Percentiles rank a stretch among this genome's conserved stretches.
Conservation (phyloP, 2,797 vertebrate species). For the Bovichtus diacanthus region DNA sequence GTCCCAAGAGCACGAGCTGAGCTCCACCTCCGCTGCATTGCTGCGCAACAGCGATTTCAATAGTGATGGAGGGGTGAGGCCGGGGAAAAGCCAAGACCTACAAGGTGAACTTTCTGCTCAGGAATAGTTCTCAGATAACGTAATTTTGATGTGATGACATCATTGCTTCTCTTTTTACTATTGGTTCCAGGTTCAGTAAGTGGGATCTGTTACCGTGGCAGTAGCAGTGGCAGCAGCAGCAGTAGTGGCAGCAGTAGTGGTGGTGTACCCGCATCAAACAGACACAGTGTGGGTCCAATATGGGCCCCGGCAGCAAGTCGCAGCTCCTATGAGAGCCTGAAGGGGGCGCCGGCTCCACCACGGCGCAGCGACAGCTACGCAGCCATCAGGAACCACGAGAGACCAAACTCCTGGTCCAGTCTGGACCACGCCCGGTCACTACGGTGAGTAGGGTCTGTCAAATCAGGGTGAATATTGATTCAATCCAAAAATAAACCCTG, state of each 20-base stretch:
- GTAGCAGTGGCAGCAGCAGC: slow-evolving; percentile 59
- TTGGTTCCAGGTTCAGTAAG: slow-evolving; percentile 42
- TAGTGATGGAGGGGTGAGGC: not conserved
- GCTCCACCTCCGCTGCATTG: slow-evolving; percentile 69
- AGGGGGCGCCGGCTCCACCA: slow-evolving; percentile 89
- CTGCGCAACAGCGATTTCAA: slow-evolving; percentile 51
- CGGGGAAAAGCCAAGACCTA: slow-evolving; percentile 33
- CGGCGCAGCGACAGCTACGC: slow-evolving; percentile 93
- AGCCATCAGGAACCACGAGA: slow-evolving; percentile 88
- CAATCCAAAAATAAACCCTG: not conserved
- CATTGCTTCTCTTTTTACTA: not conserved
- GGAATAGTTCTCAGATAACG: not conserved
- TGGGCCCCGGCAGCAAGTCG: slow-evolving; percentile 79
- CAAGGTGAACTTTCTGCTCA: slow-evolving; percentile 50
- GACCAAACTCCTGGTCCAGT: slow-evolving; percentile 90
- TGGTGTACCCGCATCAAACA: slow-evolving; percentile 68
- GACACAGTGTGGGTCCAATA: slow-evolving; percentile 79
- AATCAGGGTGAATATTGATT: not conserved
- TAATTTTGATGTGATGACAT: not conserved
- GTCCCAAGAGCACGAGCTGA: slow-evolving; percentile 90
- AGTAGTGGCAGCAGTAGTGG: slow-evolving; percentile 66
- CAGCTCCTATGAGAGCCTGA: slow-evolving; percentile 84
- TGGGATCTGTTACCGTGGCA: slow-evolving; percentile 70
- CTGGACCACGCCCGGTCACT: slow-evolving; percentile 87
- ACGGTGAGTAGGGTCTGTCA: slow-evolving; percentile 43